Evolutionary conservation across 1,140 invertebrate species (phyloP), one percentile per base, ranked within the genome.

Genomic region (Euglossa dilemma): DNA sequence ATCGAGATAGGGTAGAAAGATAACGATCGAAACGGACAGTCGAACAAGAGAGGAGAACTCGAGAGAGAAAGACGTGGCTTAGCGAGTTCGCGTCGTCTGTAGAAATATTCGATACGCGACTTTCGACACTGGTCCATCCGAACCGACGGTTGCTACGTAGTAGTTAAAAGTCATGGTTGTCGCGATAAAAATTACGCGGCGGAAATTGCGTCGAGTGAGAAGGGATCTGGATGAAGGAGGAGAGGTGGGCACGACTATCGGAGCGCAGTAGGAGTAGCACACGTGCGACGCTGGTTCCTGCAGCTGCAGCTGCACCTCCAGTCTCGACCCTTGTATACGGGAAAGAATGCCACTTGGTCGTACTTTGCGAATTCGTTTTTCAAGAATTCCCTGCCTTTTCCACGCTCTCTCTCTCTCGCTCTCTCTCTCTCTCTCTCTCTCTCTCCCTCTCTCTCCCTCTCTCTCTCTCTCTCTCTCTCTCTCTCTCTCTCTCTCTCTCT

Each of bases 161-260:
- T n/a, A n/a, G n/a, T n/a, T n/a, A n/a, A n/a, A 79, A 83, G 72
- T 66, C 52, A 57, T 79, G n/a, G n/a, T 83, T 83, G 66, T 79
- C 75, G 57, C 50, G 52, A 72, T 79, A n/a, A 52, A 64, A 72
- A 79, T 83, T 54, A 83, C 77, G 54, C 54, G 80, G 64, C 47
- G 28, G 56, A n/a, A 61, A 77, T 23, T 70, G 61, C 63, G 74
- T 76, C 56, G 56, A 56, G 56, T 77, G 80, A 83, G 73, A 61
- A 74, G 47, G 18, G 12, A 67, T 47, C 52, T 25, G 78, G 61
- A 14, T 45, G 28, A 59, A 61, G 20, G n/a, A n/a, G n/a, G n/a
- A n/a, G n/a, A n/a, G n/a, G n/a, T n/a, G n/a, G n/a, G n/a, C 36
- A 83, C 20, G 16, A 25, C 36, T 75, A 67, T 76, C 36, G 23